Evolutionary conservation across 2,797 vertebrate species (phyloP).

Genomic region (Tenualosa thibaudeaui): DNA sequence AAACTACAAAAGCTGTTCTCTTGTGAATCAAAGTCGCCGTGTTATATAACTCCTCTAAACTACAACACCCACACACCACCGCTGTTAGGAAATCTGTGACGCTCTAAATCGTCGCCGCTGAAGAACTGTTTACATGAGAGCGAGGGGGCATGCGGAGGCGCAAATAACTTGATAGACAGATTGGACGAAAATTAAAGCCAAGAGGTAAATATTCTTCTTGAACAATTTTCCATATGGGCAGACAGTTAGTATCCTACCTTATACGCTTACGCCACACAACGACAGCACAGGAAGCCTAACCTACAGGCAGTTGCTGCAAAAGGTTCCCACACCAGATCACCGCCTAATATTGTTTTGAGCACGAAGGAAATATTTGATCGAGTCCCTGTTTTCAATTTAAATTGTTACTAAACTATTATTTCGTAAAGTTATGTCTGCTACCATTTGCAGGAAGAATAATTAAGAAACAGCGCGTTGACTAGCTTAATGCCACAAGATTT

Average conservation of each 20-base stretch:
- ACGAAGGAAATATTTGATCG: neutral
- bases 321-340: too few relatives aligned
- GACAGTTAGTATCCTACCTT: neutral
- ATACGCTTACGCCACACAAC: neutral
- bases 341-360: neutral
- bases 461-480: neutral
- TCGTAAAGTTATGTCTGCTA: neutral
- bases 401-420: neutral
- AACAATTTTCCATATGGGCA: neutral
- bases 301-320: neutral
- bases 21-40: too few relatives aligned
- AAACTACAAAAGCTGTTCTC: constrained; percentile 32
- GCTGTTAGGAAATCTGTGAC: constrained; percentile 33
- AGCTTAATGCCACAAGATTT: neutral
- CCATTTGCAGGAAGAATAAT: neutral
- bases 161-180: neutral
- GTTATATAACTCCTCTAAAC: constrained; percentile 17
- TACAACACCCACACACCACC: constrained; percentile 47
- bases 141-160: constrained; percentile 9
- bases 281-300: neutral
- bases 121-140: constrained; percentile 30
- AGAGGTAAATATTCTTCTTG: constrained; percentile 2
- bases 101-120: constrained; percentile 34
- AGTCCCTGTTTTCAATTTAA: neutral
- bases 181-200: neutral